Percentiles rank a stretch among this genome's conserved stretches.
Conservation (phyloP, 2,888 invertebrate genomes). For the Agriopis aurantiaria region DNA sequence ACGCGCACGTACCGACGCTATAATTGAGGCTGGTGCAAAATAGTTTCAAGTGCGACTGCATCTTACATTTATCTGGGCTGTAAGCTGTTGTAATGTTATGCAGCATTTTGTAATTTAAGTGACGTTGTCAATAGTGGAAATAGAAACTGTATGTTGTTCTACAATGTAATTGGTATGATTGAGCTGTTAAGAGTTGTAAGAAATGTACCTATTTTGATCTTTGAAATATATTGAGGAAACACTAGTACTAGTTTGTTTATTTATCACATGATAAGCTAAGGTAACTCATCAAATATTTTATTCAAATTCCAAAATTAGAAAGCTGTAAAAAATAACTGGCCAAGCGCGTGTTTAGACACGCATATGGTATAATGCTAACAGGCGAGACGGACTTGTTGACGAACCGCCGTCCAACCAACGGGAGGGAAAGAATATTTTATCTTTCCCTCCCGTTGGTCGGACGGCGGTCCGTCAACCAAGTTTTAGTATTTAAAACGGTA, state of each 20-base stretch:
- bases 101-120: slow-evolving; percentile 74
- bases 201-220: slow-evolving; percentile 82
- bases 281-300: too few species aligned
- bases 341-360: too few species aligned
- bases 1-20: slow-evolving; percentile 15
- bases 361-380: too few species aligned
- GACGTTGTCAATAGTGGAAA: slow-evolving; percentile 64
- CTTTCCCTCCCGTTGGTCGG: too few species aligned
- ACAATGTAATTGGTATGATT: slow-evolving; percentile 81
- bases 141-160: slow-evolving; percentile 65
- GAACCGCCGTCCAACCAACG: too few species aligned
- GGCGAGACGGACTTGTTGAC: too few species aligned
- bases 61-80: slow-evolving; percentile 58
- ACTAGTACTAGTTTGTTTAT: slow-evolving; percentile 53
- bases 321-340: too few species aligned
- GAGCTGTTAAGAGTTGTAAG: slow-evolving; percentile 82
- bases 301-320: too few species aligned
- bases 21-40: slow-evolving; percentile 57
- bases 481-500: too few species aligned
- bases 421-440: too few species aligned
- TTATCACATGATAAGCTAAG: slow-evolving; percentile 39
- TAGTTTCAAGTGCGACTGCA: slow-evolving; percentile 59
- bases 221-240: slow-evolving; percentile 81
- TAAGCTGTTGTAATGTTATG: slow-evolving; percentile 74
- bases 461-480: too few species aligned